These are phyloP conservation scores for Spilarctia lutea DNA, from an alignment of 2,888 invertebrate genomes.

Conservation along the genomic window DNA sequence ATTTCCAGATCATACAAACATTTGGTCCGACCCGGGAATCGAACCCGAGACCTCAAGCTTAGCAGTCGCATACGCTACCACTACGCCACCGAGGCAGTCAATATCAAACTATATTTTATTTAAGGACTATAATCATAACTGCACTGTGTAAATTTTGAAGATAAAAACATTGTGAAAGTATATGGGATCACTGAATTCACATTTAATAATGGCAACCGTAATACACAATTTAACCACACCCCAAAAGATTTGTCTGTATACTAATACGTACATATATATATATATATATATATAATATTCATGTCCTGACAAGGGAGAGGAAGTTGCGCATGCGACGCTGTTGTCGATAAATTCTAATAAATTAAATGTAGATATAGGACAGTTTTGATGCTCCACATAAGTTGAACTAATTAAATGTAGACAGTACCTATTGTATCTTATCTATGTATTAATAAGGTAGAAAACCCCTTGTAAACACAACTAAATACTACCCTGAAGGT, in stretches of 20 bases:
- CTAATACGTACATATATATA: not conserved
- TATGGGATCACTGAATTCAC: not conserved
- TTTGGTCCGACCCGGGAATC: too few species aligned
- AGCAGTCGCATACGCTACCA: too few species aligned
- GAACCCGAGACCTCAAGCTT: too few species aligned
- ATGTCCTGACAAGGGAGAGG: slow-evolving; percentile 42
- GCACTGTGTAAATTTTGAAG: too few species aligned
- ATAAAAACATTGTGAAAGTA: not conserved
- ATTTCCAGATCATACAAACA: too few species aligned
- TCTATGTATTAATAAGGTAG: too few species aligned
- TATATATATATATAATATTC: slow-evolving; percentile 14
- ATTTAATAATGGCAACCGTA: not conserved
- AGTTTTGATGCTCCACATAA: not conserved
- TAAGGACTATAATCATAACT: too few species aligned
- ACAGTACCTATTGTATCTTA: too few species aligned
- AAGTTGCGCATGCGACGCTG: slow-evolving; percentile 40
- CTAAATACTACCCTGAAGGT: too few species aligned
- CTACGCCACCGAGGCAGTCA: too few species aligned
- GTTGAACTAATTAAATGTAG: not conserved
- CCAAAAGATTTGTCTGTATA: not conserved
- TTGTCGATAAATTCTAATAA: slow-evolving; percentile 28
- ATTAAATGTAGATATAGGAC: slow-evolving; percentile 3
- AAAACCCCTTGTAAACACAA: too few species aligned
- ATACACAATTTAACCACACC: not conserved
- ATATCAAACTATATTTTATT: too few species aligned